A percentile compares a stretch with the other conserved stretches of the same genome.
Evolutionary conservation across 2,113 vertebrate genomes (phyloP).

Genomic region (Nerophis ophidion): DNA sequence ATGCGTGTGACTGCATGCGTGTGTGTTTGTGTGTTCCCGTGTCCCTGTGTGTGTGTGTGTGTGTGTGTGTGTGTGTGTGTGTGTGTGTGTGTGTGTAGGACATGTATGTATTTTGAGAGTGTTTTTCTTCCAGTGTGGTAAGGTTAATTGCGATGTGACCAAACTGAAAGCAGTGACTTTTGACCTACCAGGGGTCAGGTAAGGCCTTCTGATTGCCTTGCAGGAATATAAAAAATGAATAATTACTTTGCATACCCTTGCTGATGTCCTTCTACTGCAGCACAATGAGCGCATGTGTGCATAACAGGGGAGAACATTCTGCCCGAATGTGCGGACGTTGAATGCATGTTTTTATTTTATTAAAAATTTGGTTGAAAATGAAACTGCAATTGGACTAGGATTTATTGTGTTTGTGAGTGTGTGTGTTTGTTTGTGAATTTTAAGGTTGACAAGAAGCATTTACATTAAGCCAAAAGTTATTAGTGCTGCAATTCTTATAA

Average conservation of each 20-base stretch:
- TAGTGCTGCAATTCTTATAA: too few species aligned
- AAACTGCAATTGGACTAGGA: too few species aligned
- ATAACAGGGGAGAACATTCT: background rate
- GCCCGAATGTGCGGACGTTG: background rate
- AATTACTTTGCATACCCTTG: conserved; percentile 46
- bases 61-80: too few species aligned
- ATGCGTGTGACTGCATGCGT: background rate
- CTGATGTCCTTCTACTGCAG: conserved; percentile 42
- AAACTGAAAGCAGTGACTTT: conserved; percentile 39
- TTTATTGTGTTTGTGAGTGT: too few species aligned
- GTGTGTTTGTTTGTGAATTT: too few species aligned
- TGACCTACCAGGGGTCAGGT: conserved; percentile 33
- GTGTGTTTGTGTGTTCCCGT: too few species aligned
- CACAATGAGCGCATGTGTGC: conserved; percentile 11
- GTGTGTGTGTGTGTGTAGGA: background rate
- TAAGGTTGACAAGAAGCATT: too few species aligned
- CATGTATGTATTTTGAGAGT: background rate
- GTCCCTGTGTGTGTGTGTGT: too few species aligned
- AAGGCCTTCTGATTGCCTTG: conserved; percentile 37
- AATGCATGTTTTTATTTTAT: background rate
- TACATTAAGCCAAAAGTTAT: too few species aligned
- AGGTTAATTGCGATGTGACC: conserved; percentile 58
- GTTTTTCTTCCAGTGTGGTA: conserved; percentile 10
- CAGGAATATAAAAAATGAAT: conserved; percentile 31
- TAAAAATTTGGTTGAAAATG: background rate